Conservation (phyloP, 2,888 invertebrate genomes). For the Bedellia somnulentella region DNA sequence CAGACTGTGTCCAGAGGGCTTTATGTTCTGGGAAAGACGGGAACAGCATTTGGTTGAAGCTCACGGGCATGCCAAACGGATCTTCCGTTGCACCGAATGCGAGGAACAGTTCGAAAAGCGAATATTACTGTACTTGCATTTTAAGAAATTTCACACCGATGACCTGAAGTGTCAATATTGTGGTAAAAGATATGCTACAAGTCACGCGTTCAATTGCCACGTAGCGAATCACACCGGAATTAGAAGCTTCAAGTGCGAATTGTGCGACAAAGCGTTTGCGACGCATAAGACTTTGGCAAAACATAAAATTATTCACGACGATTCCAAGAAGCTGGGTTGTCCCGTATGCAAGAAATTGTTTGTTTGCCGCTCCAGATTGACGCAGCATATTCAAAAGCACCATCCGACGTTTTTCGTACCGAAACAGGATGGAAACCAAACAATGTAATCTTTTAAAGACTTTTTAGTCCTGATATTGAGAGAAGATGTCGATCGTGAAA, state of each 20-base stretch:
- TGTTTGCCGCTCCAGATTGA: background rate
- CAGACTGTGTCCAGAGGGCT: slow-evolving; percentile 6
- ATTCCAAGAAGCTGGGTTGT: background rate
- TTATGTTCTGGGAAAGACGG: slow-evolving; percentile 3
- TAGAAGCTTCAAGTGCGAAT: slow-evolving; percentile 5
- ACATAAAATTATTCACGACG: slow-evolving; percentile 4
- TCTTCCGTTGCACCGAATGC: slow-evolving; percentile 8
- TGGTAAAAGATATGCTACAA: slow-evolving; percentile 4
- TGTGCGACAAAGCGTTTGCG: slow-evolving; percentile 6
- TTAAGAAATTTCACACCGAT: slow-evolving; percentile 7
- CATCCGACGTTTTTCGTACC: too few relatives aligned
- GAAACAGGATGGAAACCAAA: too few relatives aligned
- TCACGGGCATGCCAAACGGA: slow-evolving; percentile 6
- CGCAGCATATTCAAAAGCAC: background rate
- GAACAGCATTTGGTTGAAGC: slow-evolving; percentile 7
- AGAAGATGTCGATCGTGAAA: too few relatives aligned
- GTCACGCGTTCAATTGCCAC: slow-evolving; percentile 5
- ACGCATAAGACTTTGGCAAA: background rate
- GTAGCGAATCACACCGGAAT: slow-evolving; percentile 6
- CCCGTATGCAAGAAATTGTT: slow-evolving; percentile 1
- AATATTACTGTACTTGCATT: slow-evolving; percentile 6
- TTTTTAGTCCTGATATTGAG: too few relatives aligned
- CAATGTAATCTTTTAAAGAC: too few relatives aligned
- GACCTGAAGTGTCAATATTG: slow-evolving; percentile 10
- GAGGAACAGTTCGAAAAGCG: slow-evolving; percentile 7